phyloP scores from a whole-genome alignment of 2,888 invertebrate species.

The Horisme vitalbata region DNA sequence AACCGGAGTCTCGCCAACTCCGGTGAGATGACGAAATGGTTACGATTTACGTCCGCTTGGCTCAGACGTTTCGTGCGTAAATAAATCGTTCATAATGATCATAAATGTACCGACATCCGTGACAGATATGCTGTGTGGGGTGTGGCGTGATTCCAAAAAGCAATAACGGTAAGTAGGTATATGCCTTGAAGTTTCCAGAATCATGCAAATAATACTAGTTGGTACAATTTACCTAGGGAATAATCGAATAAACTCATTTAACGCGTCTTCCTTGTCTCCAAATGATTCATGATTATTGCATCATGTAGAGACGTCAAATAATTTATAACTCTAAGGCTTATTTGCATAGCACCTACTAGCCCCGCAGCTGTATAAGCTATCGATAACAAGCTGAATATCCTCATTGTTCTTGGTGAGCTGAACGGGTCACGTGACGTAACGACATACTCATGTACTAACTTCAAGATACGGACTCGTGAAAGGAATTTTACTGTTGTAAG shows the following conservation, averaged over 20 bases:
- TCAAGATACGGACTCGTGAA: conserved; percentile 29
- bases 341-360: conserved; percentile 26
- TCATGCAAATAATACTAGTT: background rate
- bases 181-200: conserved; percentile 22
- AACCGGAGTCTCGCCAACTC: conserved; percentile 51
- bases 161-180: too few species aligned
- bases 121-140: conserved; percentile 28
- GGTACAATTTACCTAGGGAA: background rate
- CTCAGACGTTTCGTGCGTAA: conserved; percentile 36
- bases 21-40: conserved; percentile 59
- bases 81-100: conserved; percentile 39
- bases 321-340: conserved; percentile 49
- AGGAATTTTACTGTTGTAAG: conserved; percentile 43
- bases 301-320: conserved; percentile 53
- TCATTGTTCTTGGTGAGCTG: conserved; percentile 54
- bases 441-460: conserved; percentile 25
- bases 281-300: conserved; percentile 49
- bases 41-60: conserved; percentile 47
- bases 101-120: conserved; percentile 28
- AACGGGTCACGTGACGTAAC: conserved; percentile 34
- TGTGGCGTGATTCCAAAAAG: conserved; percentile 32
- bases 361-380: conserved; percentile 66
- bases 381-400: conserved; percentile 60
- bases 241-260: conserved; percentile 1
- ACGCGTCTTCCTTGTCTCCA: conserved; percentile 13